A percentile compares a stretch with the other conserved stretches of the same genome.
phyloP scores from a whole-genome alignment of 2,888 invertebrate genomes.

The Antitype chi region DNA sequence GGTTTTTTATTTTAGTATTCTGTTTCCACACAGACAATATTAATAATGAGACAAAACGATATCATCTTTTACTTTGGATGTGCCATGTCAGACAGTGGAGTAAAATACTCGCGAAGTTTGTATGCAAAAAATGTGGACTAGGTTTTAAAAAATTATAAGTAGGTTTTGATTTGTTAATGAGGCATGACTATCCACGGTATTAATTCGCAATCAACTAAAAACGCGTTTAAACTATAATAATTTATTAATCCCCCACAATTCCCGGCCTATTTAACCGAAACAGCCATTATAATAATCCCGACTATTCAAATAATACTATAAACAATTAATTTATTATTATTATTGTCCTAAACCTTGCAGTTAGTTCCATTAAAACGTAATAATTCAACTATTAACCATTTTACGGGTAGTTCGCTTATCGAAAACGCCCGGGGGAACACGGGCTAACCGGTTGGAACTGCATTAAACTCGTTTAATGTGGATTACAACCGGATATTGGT shows the following conservation, averaged over 20 bases:
- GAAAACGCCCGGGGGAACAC: slow-evolving; percentile 65
- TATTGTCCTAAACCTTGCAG: slow-evolving; percentile 53
- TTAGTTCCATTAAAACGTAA: slow-evolving; percentile 57
- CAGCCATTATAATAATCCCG: slow-evolving; percentile 45
- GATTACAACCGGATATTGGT: slow-evolving; percentile 77
- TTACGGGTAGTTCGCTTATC: slow-evolving; percentile 61
- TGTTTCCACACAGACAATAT: too few species aligned
- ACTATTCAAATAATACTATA: slow-evolving; percentile 29
- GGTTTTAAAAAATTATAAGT: too few species aligned
- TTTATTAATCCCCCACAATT: slow-evolving; percentile 24
- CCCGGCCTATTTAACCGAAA: slow-evolving; percentile 34
- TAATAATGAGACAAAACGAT: too few species aligned
- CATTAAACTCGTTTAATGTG: slow-evolving; percentile 80
- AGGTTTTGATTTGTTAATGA: not conserved
- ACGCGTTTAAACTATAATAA: slow-evolving; percentile 20
- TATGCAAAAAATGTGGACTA: too few species aligned
- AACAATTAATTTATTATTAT: slow-evolving; percentile 57
- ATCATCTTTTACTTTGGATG: too few species aligned
- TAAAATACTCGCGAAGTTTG: too few species aligned
- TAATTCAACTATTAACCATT: slow-evolving; percentile 59
- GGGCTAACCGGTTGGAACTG: slow-evolving; percentile 76
- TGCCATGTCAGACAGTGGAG: too few species aligned
- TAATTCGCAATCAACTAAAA: slow-evolving; percentile 15
- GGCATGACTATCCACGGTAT: not conserved
- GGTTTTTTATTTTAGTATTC: too few species aligned